These are phyloP conservation scores for Heliconius ismenius DNA, from an alignment of 2,888 invertebrate species.

Conservation along the genomic window DNA sequence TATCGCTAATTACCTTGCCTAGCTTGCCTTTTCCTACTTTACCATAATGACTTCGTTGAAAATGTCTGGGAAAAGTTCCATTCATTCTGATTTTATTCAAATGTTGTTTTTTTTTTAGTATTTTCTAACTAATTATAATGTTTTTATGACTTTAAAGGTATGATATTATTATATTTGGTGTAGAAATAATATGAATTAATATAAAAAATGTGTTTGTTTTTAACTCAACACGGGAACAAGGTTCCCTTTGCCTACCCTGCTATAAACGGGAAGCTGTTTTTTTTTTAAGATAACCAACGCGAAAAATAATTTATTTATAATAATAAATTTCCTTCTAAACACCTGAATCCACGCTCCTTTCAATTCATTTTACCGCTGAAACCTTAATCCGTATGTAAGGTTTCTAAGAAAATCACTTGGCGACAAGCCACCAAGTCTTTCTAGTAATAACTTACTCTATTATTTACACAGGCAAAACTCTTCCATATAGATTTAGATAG, in stretches of 20 bases:
- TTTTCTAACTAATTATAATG: background rate
- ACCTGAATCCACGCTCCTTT: background rate
- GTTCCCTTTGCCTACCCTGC: too few species aligned
- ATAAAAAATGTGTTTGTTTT: background rate
- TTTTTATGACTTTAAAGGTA: background rate
- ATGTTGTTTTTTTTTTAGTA: background rate
- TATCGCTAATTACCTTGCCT: slow-evolving; percentile 23
- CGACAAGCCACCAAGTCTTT: slow-evolving; percentile 34
- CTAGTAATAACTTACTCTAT: background rate
- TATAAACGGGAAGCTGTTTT: too few species aligned
- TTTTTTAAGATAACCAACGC: too few species aligned
- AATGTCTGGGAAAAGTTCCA: slow-evolving; percentile 15
- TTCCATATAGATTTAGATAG: background rate
- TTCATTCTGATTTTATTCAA: slow-evolving; percentile 16
- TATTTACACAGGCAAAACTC: background rate
- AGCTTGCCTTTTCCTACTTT: slow-evolving; percentile 22
- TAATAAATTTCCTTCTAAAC: background rate
- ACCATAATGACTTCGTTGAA: slow-evolving; percentile 19
- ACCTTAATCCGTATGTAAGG: background rate
- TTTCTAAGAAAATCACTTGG: slow-evolving; percentile 28
- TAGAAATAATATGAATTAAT: too few species aligned
- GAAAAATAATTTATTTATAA: background rate
- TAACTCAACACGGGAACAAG: too few species aligned
- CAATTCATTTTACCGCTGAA: background rate
- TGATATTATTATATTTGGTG: too few species aligned